Evolutionary conservation across 2,888 invertebrate species (phyloP).

Genomic region (Crocallis elinguaria): DNA sequence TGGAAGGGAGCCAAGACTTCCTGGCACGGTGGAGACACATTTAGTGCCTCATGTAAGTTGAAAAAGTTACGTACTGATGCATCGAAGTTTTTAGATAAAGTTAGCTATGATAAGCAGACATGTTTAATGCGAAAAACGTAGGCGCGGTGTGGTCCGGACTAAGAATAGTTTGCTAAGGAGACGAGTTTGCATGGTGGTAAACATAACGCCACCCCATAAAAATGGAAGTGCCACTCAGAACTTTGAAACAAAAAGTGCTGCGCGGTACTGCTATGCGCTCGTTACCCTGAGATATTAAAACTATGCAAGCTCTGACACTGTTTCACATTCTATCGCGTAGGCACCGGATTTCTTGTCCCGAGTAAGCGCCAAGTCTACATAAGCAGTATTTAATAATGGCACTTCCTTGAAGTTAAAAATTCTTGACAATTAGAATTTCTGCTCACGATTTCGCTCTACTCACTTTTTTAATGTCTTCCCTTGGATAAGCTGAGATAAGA

Average conservation of each 20-base stretch:
- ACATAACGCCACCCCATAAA: too few relatives aligned
- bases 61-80: neutral
- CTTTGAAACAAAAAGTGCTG: too few relatives aligned
- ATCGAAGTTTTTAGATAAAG: neutral
- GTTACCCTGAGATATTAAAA: too few relatives aligned
- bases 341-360: neutral
- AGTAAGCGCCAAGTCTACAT: constrained; percentile 2
- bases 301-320: neutral
- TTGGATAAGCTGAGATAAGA: neutral
- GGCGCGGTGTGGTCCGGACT: too few relatives aligned
- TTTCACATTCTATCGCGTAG: neutral
- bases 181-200: too few relatives aligned
- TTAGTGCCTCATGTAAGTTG: constrained; percentile 7
- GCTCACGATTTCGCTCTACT: neutral
- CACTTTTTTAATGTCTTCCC: neutral
- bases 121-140: too few relatives aligned
- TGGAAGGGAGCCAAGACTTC: constrained; percentile 17
- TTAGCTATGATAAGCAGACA: neutral
- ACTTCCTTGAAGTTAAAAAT: neutral
- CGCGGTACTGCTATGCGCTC: too few relatives aligned
- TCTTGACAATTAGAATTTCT: constrained; percentile 1
- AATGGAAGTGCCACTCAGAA: too few relatives aligned
- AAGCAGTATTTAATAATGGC: neutral
- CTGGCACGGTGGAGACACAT: constrained; percentile 12
- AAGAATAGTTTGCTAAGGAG: too few relatives aligned